These are phyloP conservation scores for Amorpha juglandis DNA, from an alignment of 2,888 invertebrate species.

Conservation along the genomic window DNA sequence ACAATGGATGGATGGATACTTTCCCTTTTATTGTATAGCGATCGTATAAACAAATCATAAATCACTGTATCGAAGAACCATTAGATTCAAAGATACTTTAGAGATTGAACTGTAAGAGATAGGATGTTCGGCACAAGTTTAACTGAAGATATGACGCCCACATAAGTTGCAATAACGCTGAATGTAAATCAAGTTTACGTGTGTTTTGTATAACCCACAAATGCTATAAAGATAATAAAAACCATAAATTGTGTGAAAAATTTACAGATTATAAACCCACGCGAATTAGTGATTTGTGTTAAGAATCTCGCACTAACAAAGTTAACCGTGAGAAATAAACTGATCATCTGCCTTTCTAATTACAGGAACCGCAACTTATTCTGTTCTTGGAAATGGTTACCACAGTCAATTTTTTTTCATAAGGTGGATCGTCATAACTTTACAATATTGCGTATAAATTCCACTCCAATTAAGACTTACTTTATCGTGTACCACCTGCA, in stretches of 20 bases:
- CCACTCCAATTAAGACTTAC: neutral
- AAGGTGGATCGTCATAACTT: no score
- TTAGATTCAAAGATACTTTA: conserved; percentile 58
- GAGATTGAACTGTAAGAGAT: conserved; percentile 57
- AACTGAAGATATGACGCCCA: conserved; percentile 40
- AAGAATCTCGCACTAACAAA: no score
- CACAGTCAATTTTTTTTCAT: no score
- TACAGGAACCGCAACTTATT: no score
- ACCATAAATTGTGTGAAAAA: conserved; percentile 16
- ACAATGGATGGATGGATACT: conserved; percentile 41
- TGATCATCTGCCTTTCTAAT: no score
- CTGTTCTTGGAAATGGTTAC: no score
- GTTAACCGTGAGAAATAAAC: no score
- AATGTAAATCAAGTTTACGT: conserved; percentile 51
- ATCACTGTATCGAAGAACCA: conserved; percentile 57
- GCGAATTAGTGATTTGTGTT: no score
- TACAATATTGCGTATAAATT: neutral
- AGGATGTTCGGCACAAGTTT: conserved; percentile 33
- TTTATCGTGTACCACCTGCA: neutral
- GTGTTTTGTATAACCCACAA: conserved; percentile 47
- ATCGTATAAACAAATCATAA: conserved; percentile 63
- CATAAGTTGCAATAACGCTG: conserved; percentile 32
- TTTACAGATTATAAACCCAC: neutral
- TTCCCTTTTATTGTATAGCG: conserved; percentile 51
- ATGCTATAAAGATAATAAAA: conserved; percentile 26